Percentiles rank a stretch among this genome's conserved stretches.
Evolutionary conservation across 2,797 vertebrate genomes (phyloP).

Genomic region (Chanos chanos): DNA sequence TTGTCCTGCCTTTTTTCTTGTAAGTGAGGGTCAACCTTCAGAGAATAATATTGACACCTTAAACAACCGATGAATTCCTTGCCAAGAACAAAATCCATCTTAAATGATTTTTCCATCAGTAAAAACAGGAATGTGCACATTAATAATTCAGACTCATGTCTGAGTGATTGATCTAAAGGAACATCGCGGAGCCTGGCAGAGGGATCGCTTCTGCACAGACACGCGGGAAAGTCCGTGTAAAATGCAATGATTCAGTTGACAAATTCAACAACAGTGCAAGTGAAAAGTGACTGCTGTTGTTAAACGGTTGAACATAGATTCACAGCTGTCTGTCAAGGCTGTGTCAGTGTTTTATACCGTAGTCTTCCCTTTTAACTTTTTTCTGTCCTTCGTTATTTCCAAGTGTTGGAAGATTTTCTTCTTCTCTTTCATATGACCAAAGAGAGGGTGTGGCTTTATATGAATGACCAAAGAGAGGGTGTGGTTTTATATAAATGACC

Average conservation of each 20-base stretch:
- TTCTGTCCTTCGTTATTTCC: too few relatives aligned
- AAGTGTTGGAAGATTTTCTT: too few relatives aligned
- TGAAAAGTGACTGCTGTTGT: neutral
- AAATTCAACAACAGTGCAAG: neutral
- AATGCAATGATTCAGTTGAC: conserved; percentile 8
- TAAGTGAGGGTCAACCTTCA: conserved; percentile 42
- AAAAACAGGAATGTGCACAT: conserved; percentile 67
- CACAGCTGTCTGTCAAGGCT: too few relatives aligned
- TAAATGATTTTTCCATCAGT: conserved; percentile 70
- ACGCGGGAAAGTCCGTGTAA: conserved; percentile 38
- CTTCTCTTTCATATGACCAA: too few relatives aligned
- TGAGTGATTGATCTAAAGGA: conserved; percentile 61
- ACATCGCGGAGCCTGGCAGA: conserved; percentile 15
- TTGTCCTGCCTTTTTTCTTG: conserved; percentile 42
- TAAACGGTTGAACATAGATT: too few relatives aligned
- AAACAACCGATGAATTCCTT: conserved; percentile 68
- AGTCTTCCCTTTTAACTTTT: too few relatives aligned
- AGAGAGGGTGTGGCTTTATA: too few relatives aligned
- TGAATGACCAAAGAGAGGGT: too few relatives aligned
- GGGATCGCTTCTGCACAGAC: conserved; percentile 22
- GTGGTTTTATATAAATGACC: too few relatives aligned
- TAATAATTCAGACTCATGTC: conserved; percentile 71
- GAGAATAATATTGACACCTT: conserved; percentile 64
- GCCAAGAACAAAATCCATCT: conserved; percentile 59
- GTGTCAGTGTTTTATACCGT: too few relatives aligned